Evolutionary conservation across 2,888 invertebrate species (phyloP).

Genomic region (Nemoura dubitans): DNA sequence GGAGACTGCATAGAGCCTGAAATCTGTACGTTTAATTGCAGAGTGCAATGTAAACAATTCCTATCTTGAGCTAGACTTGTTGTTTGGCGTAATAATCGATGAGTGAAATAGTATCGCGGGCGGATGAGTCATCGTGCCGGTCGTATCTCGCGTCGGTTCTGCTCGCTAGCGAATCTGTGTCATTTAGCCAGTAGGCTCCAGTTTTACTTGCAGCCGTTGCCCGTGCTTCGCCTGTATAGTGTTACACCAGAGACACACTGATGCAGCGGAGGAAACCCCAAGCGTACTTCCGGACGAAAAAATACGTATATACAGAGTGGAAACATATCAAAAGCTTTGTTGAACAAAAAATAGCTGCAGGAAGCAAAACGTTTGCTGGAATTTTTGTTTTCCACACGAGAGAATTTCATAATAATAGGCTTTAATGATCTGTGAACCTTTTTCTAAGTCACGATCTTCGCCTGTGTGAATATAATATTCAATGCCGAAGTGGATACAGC

Average conservation of each 20-base stretch:
- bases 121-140: background rate
- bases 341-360: constrained; percentile 4
- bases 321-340: constrained; percentile 5
- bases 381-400: constrained; percentile 21
- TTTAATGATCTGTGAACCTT: constrained; percentile 20
- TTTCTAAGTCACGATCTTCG: constrained; percentile 19
- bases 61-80: background rate
- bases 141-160: background rate
- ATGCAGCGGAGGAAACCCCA: background rate
- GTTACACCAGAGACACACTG: background rate
- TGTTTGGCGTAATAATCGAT: background rate
- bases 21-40: background rate
- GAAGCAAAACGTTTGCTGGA: constrained; percentile 28
- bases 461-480: constrained; percentile 2
- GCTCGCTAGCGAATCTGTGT: background rate
- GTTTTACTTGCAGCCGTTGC: background rate
- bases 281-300: background rate
- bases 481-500: background rate
- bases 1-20: background rate
- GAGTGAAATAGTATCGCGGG: background rate
- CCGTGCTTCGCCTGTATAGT: background rate
- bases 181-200: background rate
- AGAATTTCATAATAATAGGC: constrained; percentile 16
- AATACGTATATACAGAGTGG: background rate
- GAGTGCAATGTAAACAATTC: background rate